phyloP scores from a whole-genome alignment of 1,140 invertebrate species.

The Drosophila novamexicana region DNA sequence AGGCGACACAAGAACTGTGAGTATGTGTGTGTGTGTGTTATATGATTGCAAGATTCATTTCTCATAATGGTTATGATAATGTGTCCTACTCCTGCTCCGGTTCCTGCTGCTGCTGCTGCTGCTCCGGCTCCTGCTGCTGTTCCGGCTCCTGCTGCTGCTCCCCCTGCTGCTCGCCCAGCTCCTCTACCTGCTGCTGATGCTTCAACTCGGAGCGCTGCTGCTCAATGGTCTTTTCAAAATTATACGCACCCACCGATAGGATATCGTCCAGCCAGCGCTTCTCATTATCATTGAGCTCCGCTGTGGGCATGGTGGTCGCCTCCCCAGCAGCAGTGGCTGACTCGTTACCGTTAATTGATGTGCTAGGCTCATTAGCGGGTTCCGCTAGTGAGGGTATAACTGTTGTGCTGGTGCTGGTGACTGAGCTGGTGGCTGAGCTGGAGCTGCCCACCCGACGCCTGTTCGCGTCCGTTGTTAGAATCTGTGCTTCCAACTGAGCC shows the following conservation, averaged over 20 bases:
- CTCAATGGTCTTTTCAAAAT: conserved; percentile 72
- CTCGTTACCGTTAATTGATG: conserved; percentile 77
- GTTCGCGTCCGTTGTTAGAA: conserved; percentile 50
- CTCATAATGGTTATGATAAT: conserved; percentile 60
- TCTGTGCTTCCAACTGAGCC: conserved; percentile 74
- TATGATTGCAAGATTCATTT: conserved; percentile 60
- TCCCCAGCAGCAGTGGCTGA: conserved; percentile 33
- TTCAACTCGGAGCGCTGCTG: conserved; percentile 41
- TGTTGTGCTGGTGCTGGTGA: conserved; percentile 18
- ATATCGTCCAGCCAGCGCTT: conserved; percentile 82
- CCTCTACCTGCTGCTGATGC: conserved; percentile 37
- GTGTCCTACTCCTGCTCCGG: conserved; percentile 46
- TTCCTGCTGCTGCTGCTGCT: conserved; percentile 20
- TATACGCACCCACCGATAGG: conserved; percentile 79
- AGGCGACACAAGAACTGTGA: conserved; percentile 22
- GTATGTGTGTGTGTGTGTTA: conserved; percentile 18
- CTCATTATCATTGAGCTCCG: conserved; percentile 79
- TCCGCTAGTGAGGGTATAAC: conserved; percentile 25
- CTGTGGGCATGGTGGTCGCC: conserved; percentile 34
- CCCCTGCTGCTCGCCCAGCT: neutral
- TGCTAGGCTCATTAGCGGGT: conserved; percentile 64
- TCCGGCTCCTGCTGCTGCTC: neutral
- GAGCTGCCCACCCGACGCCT: conserved; percentile 48
- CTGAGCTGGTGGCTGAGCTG: conserved; percentile 16
- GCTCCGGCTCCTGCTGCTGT: conserved; percentile 19